A percentile compares a stretch with the other conserved stretches of the same genome.
Conservation (phyloP, 1,140 invertebrate species). For the Drosophila mojavensis region DNA sequence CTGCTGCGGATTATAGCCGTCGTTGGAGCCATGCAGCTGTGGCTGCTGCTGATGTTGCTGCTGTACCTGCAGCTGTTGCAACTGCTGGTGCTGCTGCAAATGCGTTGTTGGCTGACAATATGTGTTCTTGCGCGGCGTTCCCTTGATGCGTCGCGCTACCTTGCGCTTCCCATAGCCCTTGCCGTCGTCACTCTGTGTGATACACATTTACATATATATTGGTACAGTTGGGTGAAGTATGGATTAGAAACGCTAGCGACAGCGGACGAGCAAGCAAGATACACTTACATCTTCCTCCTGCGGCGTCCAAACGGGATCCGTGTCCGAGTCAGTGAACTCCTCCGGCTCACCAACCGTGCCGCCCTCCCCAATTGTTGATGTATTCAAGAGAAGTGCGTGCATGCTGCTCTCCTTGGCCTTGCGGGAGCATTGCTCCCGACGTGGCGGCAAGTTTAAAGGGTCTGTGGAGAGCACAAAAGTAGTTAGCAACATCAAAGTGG, state of each 20-base stretch:
- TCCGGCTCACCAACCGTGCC: slow-evolving; percentile 83
- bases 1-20: slow-evolving; percentile 75
- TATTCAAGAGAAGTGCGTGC: slow-evolving; percentile 74
- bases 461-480: slow-evolving; percentile 83
- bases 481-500: slow-evolving; percentile 62
- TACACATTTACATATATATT: slow-evolving; percentile 6
- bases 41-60: slow-evolving; percentile 33
- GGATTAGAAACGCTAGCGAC: slow-evolving; percentile 11
- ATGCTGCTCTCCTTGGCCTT: slow-evolving; percentile 87
- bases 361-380: slow-evolving; percentile 55
- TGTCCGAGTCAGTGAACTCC: slow-evolving; percentile 87
- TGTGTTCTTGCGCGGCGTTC: slow-evolving; percentile 75
- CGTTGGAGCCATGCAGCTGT: slow-evolving; percentile 47
- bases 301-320: slow-evolving; percentile 90
- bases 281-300: slow-evolving; percentile 85
- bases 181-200: slow-evolving; percentile 73
- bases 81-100: slow-evolving; percentile 54
- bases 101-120: slow-evolving; percentile 54
- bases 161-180: slow-evolving; percentile 75
- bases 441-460: slow-evolving; percentile 85
- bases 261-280: slow-evolving; percentile 19
- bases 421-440: slow-evolving; percentile 87
- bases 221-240: slow-evolving; percentile 2
- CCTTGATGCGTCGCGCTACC: slow-evolving; percentile 70
- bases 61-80: slow-evolving; percentile 50